Base-by-base conservation (phyloP, 2,113 vertebrate genomes). In the Hemiprocne comata region DNA sequence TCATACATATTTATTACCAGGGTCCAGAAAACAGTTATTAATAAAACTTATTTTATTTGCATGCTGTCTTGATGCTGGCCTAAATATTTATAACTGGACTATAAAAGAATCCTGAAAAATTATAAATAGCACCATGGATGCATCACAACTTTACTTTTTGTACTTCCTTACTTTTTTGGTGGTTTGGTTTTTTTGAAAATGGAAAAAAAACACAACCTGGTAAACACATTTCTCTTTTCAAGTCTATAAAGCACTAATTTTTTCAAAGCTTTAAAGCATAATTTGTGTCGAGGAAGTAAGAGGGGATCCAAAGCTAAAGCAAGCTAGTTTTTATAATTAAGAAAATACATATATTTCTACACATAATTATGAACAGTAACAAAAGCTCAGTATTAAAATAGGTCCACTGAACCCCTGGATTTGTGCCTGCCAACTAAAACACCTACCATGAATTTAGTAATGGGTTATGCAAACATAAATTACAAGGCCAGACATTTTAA, bases 391-490 rank as follows among this genome's bases (percentile, higher is more conserved):
- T 93, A 92, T 94, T 96, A 94, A 97, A 55, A 94, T 89, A 97
- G 97, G 88, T 89, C 95, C 96, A 97, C 96, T 86, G 95, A 98
- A 97, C 87, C 97, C 85, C 96, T 97, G 95, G 96, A 98, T 96
- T 93, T 91, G 93, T 81, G 96, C 93, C 97, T 98, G 98, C 98
- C 98, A 98, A 98, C 96, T 96, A 98, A 99, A 99, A 98, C 98
- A 98, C 98, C 98, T 98, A 98, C 98, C 96, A 98, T 96, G 98
- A 98, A 98, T 98, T 98, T 98, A 98, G 98, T 98, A 99, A 98
- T 98, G 98, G 98, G 98, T 98, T 98, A 98, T 96, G 94, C 97
- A 98, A 98, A 98, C 98, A 99, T 99, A 99, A 99, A 99, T 99
- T 98, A 98, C 94, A 96, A 97, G 95, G 97, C 98, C 97, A 98